phyloP scores from a whole-genome alignment of 2,888 invertebrate species.

The Busseola fusca region DNA sequence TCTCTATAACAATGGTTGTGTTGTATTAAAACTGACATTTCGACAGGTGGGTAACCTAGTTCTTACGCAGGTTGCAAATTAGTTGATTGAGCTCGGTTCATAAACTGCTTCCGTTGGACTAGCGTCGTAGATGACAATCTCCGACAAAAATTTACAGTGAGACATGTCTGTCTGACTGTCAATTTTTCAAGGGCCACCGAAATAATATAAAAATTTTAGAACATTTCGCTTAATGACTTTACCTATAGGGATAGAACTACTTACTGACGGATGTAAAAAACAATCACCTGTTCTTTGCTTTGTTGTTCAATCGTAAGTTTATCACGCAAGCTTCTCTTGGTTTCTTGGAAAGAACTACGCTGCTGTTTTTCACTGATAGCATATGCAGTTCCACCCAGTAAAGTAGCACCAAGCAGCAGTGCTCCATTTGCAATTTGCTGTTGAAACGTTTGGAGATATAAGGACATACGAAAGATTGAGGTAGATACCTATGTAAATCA shows the following conservation, averaged over 20 bases:
- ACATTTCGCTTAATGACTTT: conserved; percentile 4
- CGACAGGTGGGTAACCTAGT: conserved; percentile 12
- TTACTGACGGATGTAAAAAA: conserved; percentile 5
- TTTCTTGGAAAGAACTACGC: conserved; percentile 95
- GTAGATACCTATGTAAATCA: neutral
- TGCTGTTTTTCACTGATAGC: conserved; percentile 96
- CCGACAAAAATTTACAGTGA: neutral
- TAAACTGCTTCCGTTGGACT: conserved; percentile 37
- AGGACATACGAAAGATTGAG: neutral
- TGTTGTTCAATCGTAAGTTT: conserved; percentile 98
- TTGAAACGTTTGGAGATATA: conserved; percentile 50
- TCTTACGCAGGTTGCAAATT: conserved; percentile 35
- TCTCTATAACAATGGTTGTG: neutral
- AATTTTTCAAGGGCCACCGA: neutral
- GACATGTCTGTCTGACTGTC: neutral
- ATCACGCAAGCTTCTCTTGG: conserved; percentile 96
- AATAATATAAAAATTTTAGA: conserved; percentile 1
- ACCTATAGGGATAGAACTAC: neutral
- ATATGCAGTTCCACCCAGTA: conserved; percentile 90
- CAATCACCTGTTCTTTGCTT: conserved; percentile 95
- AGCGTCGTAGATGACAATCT: neutral
- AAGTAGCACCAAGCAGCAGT: conserved; percentile 92
- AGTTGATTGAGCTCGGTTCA: conserved; percentile 32
- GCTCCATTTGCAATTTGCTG: conserved; percentile 93
- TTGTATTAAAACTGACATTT: neutral